These are phyloP conservation scores for Cephonodes hylas DNA, from an alignment of 2,888 invertebrate genomes.

Conservation along the genomic window DNA sequence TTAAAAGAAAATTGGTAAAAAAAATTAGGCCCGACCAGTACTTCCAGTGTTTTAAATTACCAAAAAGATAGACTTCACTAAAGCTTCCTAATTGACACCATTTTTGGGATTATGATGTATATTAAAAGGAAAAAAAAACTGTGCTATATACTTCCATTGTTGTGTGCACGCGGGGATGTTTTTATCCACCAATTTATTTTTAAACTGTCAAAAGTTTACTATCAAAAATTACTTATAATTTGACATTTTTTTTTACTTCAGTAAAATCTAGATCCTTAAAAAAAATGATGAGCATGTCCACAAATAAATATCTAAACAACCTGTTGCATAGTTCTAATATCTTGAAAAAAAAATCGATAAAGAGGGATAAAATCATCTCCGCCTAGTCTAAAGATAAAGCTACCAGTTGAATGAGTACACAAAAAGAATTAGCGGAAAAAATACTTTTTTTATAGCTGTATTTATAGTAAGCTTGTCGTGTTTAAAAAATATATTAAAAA, in stretches of 20 bases:
- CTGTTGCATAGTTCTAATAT: too few relatives aligned
- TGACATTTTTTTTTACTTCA: too few relatives aligned
- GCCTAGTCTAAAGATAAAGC: not conserved
- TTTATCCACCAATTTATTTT: too few relatives aligned
- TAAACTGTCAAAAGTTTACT: too few relatives aligned
- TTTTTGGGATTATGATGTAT: conserved; percentile 23
- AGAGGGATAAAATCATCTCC: not conserved
- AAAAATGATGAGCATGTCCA: too few relatives aligned
- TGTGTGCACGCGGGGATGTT: not conserved
- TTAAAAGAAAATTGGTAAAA: not conserved
- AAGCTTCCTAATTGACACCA: conserved; percentile 40
- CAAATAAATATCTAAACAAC: too few relatives aligned
- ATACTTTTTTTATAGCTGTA: conserved; percentile 62
- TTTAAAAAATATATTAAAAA: conserved; percentile 43
- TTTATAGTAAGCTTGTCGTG: conserved; percentile 37
- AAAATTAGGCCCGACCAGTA: conserved; percentile 13
- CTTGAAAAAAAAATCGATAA: too few relatives aligned
- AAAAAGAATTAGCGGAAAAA: conserved; percentile 32
- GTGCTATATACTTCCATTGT: conserved; percentile 19
- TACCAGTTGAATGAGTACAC: not conserved
- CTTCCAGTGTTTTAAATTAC: conserved; percentile 26
- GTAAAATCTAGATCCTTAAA: too few relatives aligned
- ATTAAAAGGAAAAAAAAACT: conserved; percentile 35
- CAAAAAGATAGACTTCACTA: conserved; percentile 30
- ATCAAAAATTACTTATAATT: too few relatives aligned